Conservation (phyloP, 92 coral and sea anemone species). For the Paragorgia papillata region DNA sequence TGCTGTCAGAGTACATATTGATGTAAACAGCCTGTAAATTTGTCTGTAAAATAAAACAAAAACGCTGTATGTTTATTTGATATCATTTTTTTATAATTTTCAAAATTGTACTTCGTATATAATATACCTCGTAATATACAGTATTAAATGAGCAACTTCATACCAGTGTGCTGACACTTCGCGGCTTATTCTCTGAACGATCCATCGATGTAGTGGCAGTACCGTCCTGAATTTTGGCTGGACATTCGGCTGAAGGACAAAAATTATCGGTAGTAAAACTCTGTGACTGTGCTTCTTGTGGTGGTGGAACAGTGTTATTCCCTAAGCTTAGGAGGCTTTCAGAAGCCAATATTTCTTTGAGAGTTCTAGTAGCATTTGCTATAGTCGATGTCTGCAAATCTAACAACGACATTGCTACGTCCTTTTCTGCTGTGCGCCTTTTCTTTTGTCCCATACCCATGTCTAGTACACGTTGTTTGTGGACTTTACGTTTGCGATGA, state of each 20-base stretch:
- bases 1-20: conserved; percentile 5
- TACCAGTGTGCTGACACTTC: conserved; percentile 16
- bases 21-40: conserved; percentile 2
- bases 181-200: background rate
- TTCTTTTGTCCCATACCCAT: background rate
- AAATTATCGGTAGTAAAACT: background rate
- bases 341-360: conserved; percentile 7
- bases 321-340: conserved; percentile 13
- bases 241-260: background rate
- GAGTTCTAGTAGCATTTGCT: background rate
- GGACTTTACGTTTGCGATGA: conserved; percentile 28
- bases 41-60: conserved; percentile 7
- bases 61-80: too few species aligned
- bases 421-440: background rate
- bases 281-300: background rate
- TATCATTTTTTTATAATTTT: too few species aligned
- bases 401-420: conserved; percentile 17
- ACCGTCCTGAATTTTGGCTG: background rate
- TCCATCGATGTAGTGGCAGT: background rate
- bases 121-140: background rate
- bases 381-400: background rate
- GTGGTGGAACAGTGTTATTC: background rate
- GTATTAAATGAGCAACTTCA: too few species aligned
- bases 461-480: background rate
- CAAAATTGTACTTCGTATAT: too few species aligned